A percentile compares a stretch with the other conserved stretches of the same genome.
phyloP scores from a whole-genome alignment of 2,113 vertebrate genomes.

The Cyrtonyx montezumae region DNA sequence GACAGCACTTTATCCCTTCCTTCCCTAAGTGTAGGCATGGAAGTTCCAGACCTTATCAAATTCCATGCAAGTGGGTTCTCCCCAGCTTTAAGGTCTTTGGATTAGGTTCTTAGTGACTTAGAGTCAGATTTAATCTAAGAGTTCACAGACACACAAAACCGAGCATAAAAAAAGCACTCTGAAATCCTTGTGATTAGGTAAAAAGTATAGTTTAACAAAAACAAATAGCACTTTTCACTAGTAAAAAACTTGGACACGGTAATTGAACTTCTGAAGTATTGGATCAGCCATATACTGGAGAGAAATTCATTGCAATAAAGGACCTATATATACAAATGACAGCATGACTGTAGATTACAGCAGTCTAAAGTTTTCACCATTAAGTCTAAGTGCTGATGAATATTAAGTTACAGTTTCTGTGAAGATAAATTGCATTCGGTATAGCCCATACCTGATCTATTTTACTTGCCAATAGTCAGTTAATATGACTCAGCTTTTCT shows the following conservation, averaged over 20 bases:
- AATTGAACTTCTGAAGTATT: not conserved
- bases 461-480: not conserved
- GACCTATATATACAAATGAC: not conserved
- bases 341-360: not conserved
- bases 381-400: not conserved
- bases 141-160: not conserved
- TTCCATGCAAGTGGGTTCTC: not conserved
- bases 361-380: not conserved
- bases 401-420: not conserved
- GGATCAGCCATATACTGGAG: not conserved
- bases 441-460: not conserved
- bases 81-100: not conserved
- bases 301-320: not conserved
- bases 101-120: not conserved
- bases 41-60: not conserved
- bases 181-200: not conserved
- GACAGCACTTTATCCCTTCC: not conserved
- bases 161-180: not conserved
- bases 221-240: not conserved
- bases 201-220: not conserved
- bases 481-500: constrained; percentile 19
- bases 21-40: not conserved
- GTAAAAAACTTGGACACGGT: not conserved
- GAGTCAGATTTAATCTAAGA: not conserved
- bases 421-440: not conserved